phyloP scores from a whole-genome alignment of 2,888 invertebrate species.

The Temnothorax unifasciatus region DNA sequence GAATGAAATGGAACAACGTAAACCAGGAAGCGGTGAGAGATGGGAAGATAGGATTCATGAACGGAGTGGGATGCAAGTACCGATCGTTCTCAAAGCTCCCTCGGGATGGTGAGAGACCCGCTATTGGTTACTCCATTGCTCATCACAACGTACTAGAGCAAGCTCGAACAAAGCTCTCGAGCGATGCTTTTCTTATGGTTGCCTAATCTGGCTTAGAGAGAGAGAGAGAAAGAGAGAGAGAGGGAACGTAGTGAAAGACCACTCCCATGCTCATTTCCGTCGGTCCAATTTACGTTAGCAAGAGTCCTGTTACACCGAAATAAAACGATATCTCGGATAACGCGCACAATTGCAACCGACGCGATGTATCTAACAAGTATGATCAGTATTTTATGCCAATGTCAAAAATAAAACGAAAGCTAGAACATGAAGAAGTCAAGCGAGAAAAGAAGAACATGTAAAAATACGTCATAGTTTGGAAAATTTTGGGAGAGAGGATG shows the following conservation, averaged over 20 bases:
- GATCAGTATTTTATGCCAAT: constrained; percentile 38
- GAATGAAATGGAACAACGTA: constrained; percentile 66
- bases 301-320: constrained; percentile 69
- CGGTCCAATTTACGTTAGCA: constrained; percentile 75
- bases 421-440: constrained; percentile 2
- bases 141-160: constrained; percentile 79
- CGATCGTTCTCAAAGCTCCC: constrained; percentile 74
- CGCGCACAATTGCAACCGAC: constrained; percentile 62
- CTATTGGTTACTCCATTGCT: constrained; percentile 82
- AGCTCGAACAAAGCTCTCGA: constrained; percentile 80
- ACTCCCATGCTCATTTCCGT: constrained; percentile 48
- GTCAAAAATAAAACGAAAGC: constrained; percentile 30
- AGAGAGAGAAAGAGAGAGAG: constrained; percentile 3
- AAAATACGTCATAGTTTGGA: constrained; percentile 24
- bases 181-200: constrained; percentile 81
- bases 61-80: constrained; percentile 57
- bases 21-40: constrained; percentile 54
- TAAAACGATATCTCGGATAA: constrained; percentile 75
- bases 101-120: constrained; percentile 76
- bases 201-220: constrained; percentile 81
- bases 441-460: background rate
- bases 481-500: constrained; percentile 5
- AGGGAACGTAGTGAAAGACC: background rate
- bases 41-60: constrained; percentile 49
- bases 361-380: constrained; percentile 3